Percentiles rank a stretch among this genome's conserved stretches.
phyloP scores from a whole-genome alignment of 1,140 invertebrate genomes.

The Gonatopus flavifemur region DNA sequence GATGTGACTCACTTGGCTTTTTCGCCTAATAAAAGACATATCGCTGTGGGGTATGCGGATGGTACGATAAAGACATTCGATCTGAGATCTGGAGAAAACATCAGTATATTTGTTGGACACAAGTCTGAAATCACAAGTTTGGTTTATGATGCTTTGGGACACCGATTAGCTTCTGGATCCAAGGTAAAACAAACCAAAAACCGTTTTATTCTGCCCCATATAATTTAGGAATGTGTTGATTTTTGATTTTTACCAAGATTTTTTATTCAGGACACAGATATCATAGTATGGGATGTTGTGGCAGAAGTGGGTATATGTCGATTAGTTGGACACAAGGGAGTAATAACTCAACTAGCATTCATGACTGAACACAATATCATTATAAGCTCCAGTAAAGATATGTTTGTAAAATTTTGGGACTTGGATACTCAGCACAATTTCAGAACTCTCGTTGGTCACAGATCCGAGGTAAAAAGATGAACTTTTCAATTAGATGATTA shows the following conservation, averaged over 20 bases:
- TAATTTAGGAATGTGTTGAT: constrained; percentile 5
- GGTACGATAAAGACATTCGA: constrained; percentile 86
- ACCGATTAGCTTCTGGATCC: constrained; percentile 82
- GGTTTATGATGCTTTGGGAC: constrained; percentile 77
- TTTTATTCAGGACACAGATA: constrained; percentile 77
- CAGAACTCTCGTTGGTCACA: constrained; percentile 83
- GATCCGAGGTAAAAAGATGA: constrained; percentile 69
- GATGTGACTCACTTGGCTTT: constrained; percentile 73
- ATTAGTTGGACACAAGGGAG: constrained; percentile 89
- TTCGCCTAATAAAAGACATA: constrained; percentile 70
- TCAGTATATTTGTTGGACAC: constrained; percentile 86
- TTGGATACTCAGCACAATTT: constrained; percentile 94
- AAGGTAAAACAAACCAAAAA: constrained; percentile 63
- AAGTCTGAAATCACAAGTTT: constrained; percentile 82
- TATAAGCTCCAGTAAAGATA: constrained; percentile 91
- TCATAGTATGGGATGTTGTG: constrained; percentile 94
- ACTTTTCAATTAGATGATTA: no score
- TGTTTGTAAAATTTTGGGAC: constrained; percentile 97
- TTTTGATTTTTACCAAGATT: constrained; percentile 9
- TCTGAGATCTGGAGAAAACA: constrained; percentile 67
- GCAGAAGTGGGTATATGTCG: constrained; percentile 86
- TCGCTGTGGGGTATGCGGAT: constrained; percentile 91
- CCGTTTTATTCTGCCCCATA: not conserved
- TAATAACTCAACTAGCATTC: constrained; percentile 86
- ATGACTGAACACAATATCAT: constrained; percentile 76